Evolutionary conservation across 2,888 invertebrate species (phyloP), one percentile per base, ranked within the genome.

Genomic region (Acleris emargana): DNA sequence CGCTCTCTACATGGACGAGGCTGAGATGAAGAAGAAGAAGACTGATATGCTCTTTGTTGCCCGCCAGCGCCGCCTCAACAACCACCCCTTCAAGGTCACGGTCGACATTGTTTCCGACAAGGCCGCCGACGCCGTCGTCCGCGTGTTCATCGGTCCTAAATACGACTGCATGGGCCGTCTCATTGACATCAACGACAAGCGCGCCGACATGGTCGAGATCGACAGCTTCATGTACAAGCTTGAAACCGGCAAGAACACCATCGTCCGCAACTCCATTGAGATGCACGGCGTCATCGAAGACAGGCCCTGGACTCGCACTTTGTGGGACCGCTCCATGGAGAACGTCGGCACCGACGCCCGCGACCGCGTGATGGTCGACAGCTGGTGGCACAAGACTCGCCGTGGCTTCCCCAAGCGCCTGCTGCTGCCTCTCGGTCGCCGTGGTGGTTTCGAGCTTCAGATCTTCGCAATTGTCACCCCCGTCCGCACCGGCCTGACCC

Each of bases 131-230:
- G 94, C 94, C 55, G 93, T 95, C 13, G 94, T 96, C 16, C 94
- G 95, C 64, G 85, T 95, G 17, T 96, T 94, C 93, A 83, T 96
- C 70, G 96, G 95, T 75, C 96, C 96, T 47, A 95, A 95, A 84
- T 94, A 92, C 86, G 95, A 96, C 83, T 93, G 94, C 82, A 89
- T 93, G 76, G 95, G 94, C 67, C 93, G 93, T 63, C 86, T 93
- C 28, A 83, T 94, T 55, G 89, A 91, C 74, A 81, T 89, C 69
- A 87, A 91, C 75, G 89, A 90, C 80, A 88, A 86, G 67, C 88
- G 91, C 58, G 68, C 75, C 50, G 88, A 90, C 70, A 91, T 92
- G 91, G 75, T 92, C 25, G 92, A 92, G 70, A 86, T 92, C 58
- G 92, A 92, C 76, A 87, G 86, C 73, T 95, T 96, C 91, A 68